A percentile compares a stretch with the other conserved stretches of the same genome.
These are phyloP conservation scores for Rhabditoides inermis DNA, from an alignment of 2,888 invertebrate genomes.

Conservation along the genomic window DNA sequence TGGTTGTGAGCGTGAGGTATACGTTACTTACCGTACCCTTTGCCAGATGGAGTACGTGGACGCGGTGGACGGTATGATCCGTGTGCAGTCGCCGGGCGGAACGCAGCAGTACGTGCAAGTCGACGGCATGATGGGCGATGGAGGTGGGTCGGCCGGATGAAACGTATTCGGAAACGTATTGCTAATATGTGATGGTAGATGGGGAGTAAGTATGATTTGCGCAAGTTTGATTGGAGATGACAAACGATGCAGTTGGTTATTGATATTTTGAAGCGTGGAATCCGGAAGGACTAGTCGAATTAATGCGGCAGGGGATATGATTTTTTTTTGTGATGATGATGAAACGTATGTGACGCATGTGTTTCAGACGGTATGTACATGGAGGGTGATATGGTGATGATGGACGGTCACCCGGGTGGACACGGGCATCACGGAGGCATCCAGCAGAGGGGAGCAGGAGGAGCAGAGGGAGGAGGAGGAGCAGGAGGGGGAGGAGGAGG, in stretches of 20 bases:
- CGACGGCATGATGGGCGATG: neutral
- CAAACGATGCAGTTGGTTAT: no score
- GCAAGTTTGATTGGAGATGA: no score
- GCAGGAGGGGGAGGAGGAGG: neutral
- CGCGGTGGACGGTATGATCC: slow-evolving; percentile 5
- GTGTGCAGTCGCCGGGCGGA: slow-evolving; percentile 13
- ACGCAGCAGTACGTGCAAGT: slow-evolving; percentile 5
- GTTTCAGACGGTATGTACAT: neutral
- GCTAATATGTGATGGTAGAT: no score
- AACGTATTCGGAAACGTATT: no score
- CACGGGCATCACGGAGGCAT: neutral
- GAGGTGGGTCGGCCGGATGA: neutral
- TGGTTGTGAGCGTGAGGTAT: no score
- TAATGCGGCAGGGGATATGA: slow-evolving; percentile 9
- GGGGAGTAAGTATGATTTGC: no score
- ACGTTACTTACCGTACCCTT: no score
- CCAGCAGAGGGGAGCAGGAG: neutral
- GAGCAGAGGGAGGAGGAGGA: neutral
- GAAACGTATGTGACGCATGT: slow-evolving; percentile 3
- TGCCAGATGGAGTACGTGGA: neutral
- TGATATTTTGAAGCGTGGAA: no score
- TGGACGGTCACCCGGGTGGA: no score
- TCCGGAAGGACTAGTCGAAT: no score
- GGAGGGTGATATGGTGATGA: slow-evolving; percentile 3
- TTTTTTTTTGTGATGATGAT: neutral